Base-by-base conservation (phyloP, 2,797 vertebrate genomes). In the Carapus acus region DNA sequence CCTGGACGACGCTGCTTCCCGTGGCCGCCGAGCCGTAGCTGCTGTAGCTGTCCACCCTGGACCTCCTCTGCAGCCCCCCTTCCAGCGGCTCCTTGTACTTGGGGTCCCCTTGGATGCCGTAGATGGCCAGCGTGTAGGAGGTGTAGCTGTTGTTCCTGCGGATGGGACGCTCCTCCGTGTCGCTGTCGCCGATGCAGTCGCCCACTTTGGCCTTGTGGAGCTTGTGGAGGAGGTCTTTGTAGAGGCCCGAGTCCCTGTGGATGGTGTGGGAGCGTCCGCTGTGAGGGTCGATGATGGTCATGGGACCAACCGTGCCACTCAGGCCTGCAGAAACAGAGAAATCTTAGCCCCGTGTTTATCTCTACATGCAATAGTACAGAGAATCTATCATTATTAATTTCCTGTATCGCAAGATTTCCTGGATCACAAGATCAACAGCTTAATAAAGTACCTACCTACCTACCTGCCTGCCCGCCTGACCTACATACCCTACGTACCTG, bases 71-170 rank as follows among this genome's bases (percentile, higher is more conserved):
- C 57, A 90, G 88, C 2, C 52, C 73, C 1, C 88, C 86, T 0
- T 78, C 86, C 3, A n/a, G n/a, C n/a, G 54, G 53, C 0, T 94
- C 94, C 58, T 58, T 88, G 66, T 82, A 62, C 0, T 90, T 91
- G 14, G 92, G 76, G 8, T 94, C 92, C 63, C 91, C 84, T 2
- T 92, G 93, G 81, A 98, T 94, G 53, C 94, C 94, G 0, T 94
- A 97, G 54, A 98, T 94, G 11, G 94, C 90, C 91, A 95, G 93
- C 31, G 94, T 98, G 59, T 98, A 98, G 3, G 94, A 97, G 2
- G 95, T 97, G 52, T 97, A 98, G 82, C 95, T 97, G 80, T 97
- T 98, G 83, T 94, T 98, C 49, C 95, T 91, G 14, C 93, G 83
- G 62, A 98, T 84, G 29, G 94, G 92, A 36, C 90, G 88, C 67